Evolutionary conservation across 1,140 invertebrate genomes (phyloP), one percentile per base, ranked within the genome.

Genomic region (Cyclargus thomasi): DNA sequence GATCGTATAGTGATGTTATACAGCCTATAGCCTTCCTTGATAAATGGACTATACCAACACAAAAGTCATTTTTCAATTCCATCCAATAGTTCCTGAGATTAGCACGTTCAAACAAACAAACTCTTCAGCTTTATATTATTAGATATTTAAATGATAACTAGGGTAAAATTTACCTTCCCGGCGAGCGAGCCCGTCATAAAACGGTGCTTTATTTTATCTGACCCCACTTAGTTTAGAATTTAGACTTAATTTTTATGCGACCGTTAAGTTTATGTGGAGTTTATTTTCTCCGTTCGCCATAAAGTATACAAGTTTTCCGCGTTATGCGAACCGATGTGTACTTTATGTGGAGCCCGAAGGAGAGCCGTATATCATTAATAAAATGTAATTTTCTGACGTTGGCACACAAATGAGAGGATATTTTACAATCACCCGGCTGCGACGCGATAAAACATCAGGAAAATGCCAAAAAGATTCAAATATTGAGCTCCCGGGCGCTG

Each of bases 391-490:
- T 20, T 59, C 55, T 22, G 55, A 65, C 55, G 22, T 65, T 65
- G 20, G 64, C 53, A 65, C 22, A 59, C 55, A 59, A 59, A 20
- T 59, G 39, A 65, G 55, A 16, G 76, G 76, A 78, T 79, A 73
- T 72, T 74, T 77, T 64, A 78, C 81, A 78, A 80, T 82, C 77
- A 77, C 70, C 75, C 73, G 68, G 68, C 71, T 77, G 65, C 65
- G 71, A 73, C 70, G 70, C 64, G 62, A 75, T 65, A 65, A 66
- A 66, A 35, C 35, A 66, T 18, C 20, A 59, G 55, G 70, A 72
- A 76, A 69, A 68, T 73, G 67, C 70, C 67, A 74, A 76, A 78
- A 75, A 71, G 67, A 68, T 67, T 70, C 71, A 71, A 77, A 70
- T 76, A 78, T 79, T 77, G 71, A 66, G 68, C 75, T 77, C 70